Percentiles rank a stretch among this genome's conserved stretches.
Evolutionary conservation across 2,797 vertebrate species (phyloP).

Genomic region (Girardinus metallicus): DNA sequence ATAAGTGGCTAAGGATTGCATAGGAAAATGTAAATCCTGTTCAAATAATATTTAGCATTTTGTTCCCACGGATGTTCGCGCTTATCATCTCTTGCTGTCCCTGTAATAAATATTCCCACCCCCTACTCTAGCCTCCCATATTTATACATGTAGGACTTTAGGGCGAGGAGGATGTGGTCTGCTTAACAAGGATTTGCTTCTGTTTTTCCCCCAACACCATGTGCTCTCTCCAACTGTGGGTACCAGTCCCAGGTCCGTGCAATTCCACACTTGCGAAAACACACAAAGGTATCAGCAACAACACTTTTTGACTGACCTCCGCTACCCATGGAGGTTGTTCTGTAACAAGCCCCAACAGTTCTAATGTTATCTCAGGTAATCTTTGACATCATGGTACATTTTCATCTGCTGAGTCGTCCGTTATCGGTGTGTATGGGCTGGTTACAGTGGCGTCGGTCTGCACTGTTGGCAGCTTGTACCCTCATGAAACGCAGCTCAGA

Average conservation of each 20-base stretch:
- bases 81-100: constrained; percentile 44
- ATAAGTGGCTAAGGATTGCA: constrained; percentile 11
- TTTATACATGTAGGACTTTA: constrained; percentile 68
- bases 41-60: constrained; percentile 18
- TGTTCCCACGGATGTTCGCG: constrained; percentile 30
- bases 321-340: constrained; percentile 16
- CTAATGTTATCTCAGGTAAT: constrained; percentile 30
- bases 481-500: constrained; percentile 11
- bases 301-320: constrained; percentile 22
- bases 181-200: constrained; percentile 68
- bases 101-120: constrained; percentile 53
- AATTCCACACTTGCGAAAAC: constrained; percentile 19
- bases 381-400: constrained; percentile 12
- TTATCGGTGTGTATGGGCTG: constrained; percentile 19
- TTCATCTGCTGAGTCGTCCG: constrained; percentile 20
- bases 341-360: background rate
- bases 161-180: constrained; percentile 73
- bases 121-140: constrained; percentile 37
- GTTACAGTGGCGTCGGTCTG: constrained; percentile 47
- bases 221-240: constrained; percentile 63
- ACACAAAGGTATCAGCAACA: background rate
- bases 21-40: constrained; percentile 28
- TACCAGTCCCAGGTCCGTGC: constrained; percentile 33
- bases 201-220: constrained; percentile 74
- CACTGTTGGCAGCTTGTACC: constrained; percentile 32